Base-by-base conservation (phyloP, 2,113 vertebrate genomes). In the Poeciliopsis prolifica region DNA sequence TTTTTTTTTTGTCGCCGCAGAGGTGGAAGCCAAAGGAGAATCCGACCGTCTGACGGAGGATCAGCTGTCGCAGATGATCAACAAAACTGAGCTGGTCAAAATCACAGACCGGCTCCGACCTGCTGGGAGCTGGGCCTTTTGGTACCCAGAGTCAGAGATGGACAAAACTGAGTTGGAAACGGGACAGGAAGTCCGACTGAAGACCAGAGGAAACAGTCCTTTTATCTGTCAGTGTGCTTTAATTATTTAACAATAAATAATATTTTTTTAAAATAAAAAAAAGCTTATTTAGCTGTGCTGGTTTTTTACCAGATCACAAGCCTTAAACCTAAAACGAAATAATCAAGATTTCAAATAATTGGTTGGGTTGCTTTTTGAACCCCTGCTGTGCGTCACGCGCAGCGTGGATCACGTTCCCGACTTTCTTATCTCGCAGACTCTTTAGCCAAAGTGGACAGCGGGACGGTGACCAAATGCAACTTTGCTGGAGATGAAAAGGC, bases 391-490 rank as follows among this genome's bases (percentile, higher is more conserved):
- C 29, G 31, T 54, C 26, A 11, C 17, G 17, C 37, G 5, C 62
- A 31, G 14, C 61, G 4, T 40, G 14, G 58, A 26, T 35, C 13
- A 22, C 10, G 5, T 61, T 5, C 0, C 29, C 8, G 14, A 33
- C 29, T 61, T 19, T 26, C 22, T 26, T 37, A 19, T 37, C n/a
- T n/a, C 73, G 3, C 62, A 97, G 96, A 94, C 70, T 96, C 96
- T 6, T 83, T 97, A 58, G 95, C 95, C 68, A 96, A 95, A 89
- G 61, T 97, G 19, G 95, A 97, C 6, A 85, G 92, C 0, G 95
- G 95, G 40, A 94, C 96, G 0, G 96, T 96, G 81, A 96, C 96
- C 63, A 96, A 93, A 84, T 97, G 96, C 68, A 97, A 97, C 90
- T 97, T 97, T 63, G 94, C 95, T 40, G 96, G 96, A 35, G 96